These are phyloP conservation scores for Anastatus disparis DNA, from an alignment of 1,140 invertebrate species.

Conservation along the genomic window DNA sequence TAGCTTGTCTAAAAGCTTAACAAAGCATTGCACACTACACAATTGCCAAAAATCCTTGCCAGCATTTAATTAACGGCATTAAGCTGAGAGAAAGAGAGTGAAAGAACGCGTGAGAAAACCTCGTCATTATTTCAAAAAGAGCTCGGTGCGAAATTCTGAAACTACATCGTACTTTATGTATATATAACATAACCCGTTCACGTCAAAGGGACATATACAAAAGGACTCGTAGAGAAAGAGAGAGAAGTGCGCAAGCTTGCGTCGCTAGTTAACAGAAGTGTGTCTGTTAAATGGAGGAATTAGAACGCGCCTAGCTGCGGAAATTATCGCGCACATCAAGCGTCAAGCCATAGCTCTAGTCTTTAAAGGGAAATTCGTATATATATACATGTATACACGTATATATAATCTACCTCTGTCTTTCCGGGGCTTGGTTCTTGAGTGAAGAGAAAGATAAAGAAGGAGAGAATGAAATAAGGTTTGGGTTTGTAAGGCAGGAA, in stretches of 20 bases:
- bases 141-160: not conserved
- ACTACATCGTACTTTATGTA: too few species aligned
- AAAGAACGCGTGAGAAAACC: not conserved
- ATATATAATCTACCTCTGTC: not conserved
- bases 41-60: not conserved
- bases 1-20: too few species aligned
- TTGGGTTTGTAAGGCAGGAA: not conserved
- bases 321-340: conserved; percentile 17
- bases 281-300: conserved; percentile 30
- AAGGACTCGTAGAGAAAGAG: too few species aligned
- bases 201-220: conserved; percentile 32
- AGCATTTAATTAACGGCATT: conserved; percentile 21
- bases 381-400: not conserved
- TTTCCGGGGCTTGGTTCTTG: not conserved
- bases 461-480: not conserved
- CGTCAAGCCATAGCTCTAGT: not conserved
- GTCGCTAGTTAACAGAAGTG: not conserved
- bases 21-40: not conserved
- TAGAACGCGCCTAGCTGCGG: conserved; percentile 12
- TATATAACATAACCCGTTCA: too few species aligned
- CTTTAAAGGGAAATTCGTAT: too few species aligned
- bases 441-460: not conserved
- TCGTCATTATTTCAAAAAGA: conserved; percentile 3
- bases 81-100: too few species aligned
- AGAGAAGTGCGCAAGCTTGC: too few species aligned